These are phyloP conservation scores for Esox lucius DNA, from an alignment of 2,797 vertebrate genomes.

Conservation along the genomic window DNA sequence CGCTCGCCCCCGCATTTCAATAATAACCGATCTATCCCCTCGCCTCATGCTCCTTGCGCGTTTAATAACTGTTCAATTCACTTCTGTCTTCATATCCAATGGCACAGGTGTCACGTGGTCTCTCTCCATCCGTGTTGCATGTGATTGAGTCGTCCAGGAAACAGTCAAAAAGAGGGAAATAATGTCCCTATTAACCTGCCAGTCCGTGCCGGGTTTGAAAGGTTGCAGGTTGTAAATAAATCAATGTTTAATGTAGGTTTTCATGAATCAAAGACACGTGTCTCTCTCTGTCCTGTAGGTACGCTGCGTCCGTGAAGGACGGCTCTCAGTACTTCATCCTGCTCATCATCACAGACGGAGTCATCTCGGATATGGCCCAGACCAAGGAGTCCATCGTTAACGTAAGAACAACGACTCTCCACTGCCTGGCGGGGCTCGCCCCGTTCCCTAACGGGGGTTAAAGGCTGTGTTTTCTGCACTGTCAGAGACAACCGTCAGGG, in stretches of 20 bases:
- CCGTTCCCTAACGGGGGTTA: too few relatives aligned
- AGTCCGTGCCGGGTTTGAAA: not conserved
- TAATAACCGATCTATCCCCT: too few relatives aligned
- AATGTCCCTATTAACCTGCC: not conserved
- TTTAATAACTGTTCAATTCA: slow-evolving; percentile 3
- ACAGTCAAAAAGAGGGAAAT: not conserved
- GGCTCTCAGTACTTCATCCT: slow-evolving; percentile 98
- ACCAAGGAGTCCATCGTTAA: slow-evolving; percentile 97
- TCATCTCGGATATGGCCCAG: slow-evolving; percentile 99
- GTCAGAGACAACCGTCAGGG: not conserved
- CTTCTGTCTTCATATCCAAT: not conserved
- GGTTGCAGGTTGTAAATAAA: not conserved
- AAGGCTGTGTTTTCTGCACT: not conserved
- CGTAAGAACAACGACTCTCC: slow-evolving; percentile 70
- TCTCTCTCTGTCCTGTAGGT: slow-evolving; percentile 66
- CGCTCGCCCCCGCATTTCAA: not conserved
- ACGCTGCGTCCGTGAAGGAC: slow-evolving; percentile 92
- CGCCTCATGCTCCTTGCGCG: too few relatives aligned
- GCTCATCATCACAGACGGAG: slow-evolving; percentile 96
- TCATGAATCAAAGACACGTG: not conserved
- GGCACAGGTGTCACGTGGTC: too few relatives aligned
- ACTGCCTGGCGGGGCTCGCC: not conserved
- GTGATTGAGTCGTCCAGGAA: not conserved
- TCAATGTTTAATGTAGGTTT: not conserved
- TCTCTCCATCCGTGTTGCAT: not conserved